Evolutionary conservation across 2,888 invertebrate genomes (phyloP).

Genomic region (Rhogogaster chlorosoma): DNA sequence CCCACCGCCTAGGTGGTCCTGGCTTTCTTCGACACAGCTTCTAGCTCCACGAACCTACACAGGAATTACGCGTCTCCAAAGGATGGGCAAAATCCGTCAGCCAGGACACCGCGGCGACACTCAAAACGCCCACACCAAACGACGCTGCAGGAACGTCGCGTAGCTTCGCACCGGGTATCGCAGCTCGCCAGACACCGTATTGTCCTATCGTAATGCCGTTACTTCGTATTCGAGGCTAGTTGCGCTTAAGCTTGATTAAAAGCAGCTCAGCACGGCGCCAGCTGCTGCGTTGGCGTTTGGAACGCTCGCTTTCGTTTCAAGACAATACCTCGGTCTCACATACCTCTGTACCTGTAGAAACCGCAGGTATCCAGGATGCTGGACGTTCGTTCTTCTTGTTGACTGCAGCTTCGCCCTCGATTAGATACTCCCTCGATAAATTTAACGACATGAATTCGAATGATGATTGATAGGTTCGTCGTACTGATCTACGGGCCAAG

Average conservation of each 20-base stretch:
- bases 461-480: not conserved
- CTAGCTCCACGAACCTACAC: constrained; percentile 5
- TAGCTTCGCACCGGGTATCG: constrained; percentile 5
- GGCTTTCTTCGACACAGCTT: constrained; percentile 8
- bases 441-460: not conserved
- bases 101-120: constrained; percentile 26
- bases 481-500: no score
- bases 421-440: not conserved
- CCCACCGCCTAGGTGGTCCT: constrained; percentile 38
- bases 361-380: constrained; percentile 23
- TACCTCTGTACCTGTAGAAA: not conserved
- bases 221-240: constrained; percentile 37
- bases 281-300: constrained; percentile 27
- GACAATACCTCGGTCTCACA: constrained; percentile 13
- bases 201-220: constrained; percentile 44
- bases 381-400: not conserved
- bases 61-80: constrained; percentile 22
- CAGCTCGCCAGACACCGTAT: constrained; percentile 35
- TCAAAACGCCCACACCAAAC: constrained; percentile 28
- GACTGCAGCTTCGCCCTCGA: not conserved
- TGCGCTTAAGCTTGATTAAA: constrained; percentile 50
- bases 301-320: constrained; percentile 31
- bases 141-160: not conserved
- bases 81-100: constrained; percentile 30
- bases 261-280: constrained; percentile 45